phyloP scores from a whole-genome alignment of 2,888 invertebrate genomes.

The Anoplius nigerrimus region DNA sequence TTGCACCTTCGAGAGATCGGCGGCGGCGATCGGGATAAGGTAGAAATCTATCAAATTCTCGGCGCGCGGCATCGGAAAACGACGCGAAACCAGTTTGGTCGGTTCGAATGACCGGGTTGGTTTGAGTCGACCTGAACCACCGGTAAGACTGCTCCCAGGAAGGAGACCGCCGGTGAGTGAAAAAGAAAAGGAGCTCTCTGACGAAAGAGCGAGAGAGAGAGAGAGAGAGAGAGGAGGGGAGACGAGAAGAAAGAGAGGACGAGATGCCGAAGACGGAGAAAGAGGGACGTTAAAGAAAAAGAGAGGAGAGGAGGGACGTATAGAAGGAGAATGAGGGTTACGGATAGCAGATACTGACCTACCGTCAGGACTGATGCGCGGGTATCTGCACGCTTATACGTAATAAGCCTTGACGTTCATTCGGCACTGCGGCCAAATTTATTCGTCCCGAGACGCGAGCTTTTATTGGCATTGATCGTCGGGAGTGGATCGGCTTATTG shows the following conservation, averaged over 20 bases:
- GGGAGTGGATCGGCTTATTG: too few species aligned
- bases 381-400: conserved; percentile 20
- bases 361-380: conserved; percentile 43
- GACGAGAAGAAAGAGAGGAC: conserved; percentile 9
- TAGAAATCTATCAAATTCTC: conserved; percentile 73
- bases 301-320: neutral
- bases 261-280: conserved; percentile 1
- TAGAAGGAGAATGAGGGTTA: conserved; percentile 32
- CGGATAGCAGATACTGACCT: conserved; percentile 55
- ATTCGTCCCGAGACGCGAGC: too few species aligned
- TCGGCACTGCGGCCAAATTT: neutral
- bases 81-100: conserved; percentile 73
- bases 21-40: conserved; percentile 56
- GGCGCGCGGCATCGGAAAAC: conserved; percentile 67
- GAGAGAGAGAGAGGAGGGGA: conserved; percentile 14
- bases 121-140: conserved; percentile 49
- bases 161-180: conserved; percentile 31
- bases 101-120: conserved; percentile 70
- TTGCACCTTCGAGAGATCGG: conserved; percentile 41
- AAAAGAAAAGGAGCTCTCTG: conserved; percentile 17
- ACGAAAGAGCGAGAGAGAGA: conserved; percentile 11
- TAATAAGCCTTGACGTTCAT: neutral
- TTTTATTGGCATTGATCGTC: too few species aligned
- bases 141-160: conserved; percentile 37
- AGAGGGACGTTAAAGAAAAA: too few species aligned